Base-by-base conservation (phyloP, 2,888 invertebrate species). In the Mechanitis mazaeus region DNA sequence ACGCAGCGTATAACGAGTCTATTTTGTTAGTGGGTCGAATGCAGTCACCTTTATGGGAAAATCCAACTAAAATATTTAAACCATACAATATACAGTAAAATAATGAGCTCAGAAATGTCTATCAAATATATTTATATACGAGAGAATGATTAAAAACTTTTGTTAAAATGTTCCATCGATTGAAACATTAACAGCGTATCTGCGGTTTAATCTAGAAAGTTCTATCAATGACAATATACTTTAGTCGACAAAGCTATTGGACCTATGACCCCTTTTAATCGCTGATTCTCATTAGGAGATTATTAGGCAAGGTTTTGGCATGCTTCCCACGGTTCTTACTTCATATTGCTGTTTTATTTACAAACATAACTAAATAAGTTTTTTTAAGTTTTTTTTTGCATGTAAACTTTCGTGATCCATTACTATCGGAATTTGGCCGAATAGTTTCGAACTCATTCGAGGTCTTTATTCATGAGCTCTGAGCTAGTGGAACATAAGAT, bases 1-100 rank as follows among this genome's bases (percentile, higher is more conserved):
- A 87, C 87, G 77, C 71, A 66, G 69, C 77, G 72, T 82, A 74
- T 87, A 87, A 87, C 86, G 86, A 88, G 84, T 80, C 77, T 85
- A 81, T 84, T 86, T 85, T 82, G 79, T 83, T 78, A 69, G 70
- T 68, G 77, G 72, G 69, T 71, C 74, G 71, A 77, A 77, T 69
- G 76, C 75, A 66, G 62, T 62, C 66, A 68, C 72, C 69, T 74
- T 75, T 74, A 75, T 72, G 75, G 70, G 76, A 75, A 72, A 59
- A 33, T 33, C n/a, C 35, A 47, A 35, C 72, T 72, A 72, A n/a
- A 11, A 45, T 12, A 3, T 33, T 20, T 20, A 20, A 20, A 20
- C 20, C 20, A 20, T 20, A 20, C 20, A 20, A 20, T 20, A 20
- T 20, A 20, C 20, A 20, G 20, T 20, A 20, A 20, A 20, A 20